Base-by-base conservation (phyloP, 2,113 vertebrate genomes). In the Solea solea region DNA sequence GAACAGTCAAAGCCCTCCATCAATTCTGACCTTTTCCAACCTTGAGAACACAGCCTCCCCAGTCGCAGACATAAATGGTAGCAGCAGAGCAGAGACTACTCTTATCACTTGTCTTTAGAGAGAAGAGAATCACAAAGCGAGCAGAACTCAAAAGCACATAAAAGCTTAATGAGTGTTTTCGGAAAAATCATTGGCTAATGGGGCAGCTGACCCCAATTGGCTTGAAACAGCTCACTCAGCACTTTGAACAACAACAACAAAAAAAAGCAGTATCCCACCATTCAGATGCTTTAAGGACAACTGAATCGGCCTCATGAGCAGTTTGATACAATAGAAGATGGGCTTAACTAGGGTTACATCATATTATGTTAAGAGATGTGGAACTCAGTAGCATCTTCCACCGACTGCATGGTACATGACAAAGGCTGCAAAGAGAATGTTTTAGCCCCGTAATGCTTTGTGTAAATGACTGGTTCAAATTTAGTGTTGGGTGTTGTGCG, bases 111-210 rank as follows among this genome's bases (percentile, higher is more conserved):
- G 28, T 54, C 74, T 83, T 64, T 54, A 5, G 53, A 83, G 64
- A 75, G 41, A 64, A 63, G 14, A 76, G 76, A 76, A 72, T 57
- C 58, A 77, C 68, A 89, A 82, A 84, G 75, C 44, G 44, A 76
- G 53, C 57, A 27, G 65, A 4, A 64, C 64, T 65, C 64, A 51
- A 69, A 70, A 73, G 72, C 79, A 81, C 76, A 82, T 81, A 82
- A 88, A 87, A 71, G 78, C 86, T 81, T 88, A 87, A 91, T 88
- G 81, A 86, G 79, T 81, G 81, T 82, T 86, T 88, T 89, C 81
- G 72, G 85, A 82, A 86, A 21, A 83, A 85, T 85, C 76, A 67
- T 72, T 52, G 64, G 84, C 72, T 88, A 91, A 90, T 87, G 67
- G 81, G 78, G 90, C 83, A 88, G 84, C 79, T 88, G 83, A 91